These are phyloP conservation scores for Seira sanloemensis DNA, from an alignment of 2,888 invertebrate species.

Conservation along the genomic window DNA sequence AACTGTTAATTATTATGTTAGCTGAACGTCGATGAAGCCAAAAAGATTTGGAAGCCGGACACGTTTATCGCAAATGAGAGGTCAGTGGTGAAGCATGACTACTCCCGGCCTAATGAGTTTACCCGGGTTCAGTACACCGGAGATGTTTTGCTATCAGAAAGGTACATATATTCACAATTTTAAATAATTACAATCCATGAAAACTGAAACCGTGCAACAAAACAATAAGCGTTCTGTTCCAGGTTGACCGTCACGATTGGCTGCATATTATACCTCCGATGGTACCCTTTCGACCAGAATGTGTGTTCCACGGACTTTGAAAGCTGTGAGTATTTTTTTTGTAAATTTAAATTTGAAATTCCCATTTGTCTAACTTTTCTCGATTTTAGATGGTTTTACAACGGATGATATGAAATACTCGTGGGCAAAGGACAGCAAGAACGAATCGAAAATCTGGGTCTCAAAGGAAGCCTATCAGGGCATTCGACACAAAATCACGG, in stretches of 20 bases:
- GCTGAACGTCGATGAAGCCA: constrained; percentile 55
- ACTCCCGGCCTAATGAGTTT: constrained; percentile 53
- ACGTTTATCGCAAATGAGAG: constrained; percentile 64
- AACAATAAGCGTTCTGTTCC: constrained; percentile 70
- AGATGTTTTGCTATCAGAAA: constrained; percentile 48
- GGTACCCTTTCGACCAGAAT: constrained; percentile 97
- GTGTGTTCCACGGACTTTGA: constrained; percentile 96
- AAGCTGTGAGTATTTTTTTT: constrained; percentile 98
- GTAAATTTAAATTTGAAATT: too few species aligned
- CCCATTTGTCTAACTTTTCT: too few species aligned
- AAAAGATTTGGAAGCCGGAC: constrained; percentile 65
- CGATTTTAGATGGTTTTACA: too few species aligned
- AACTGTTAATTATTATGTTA: constrained; percentile 24
- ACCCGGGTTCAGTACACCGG: constrained; percentile 55
- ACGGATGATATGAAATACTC: too few species aligned
- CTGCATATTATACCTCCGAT: constrained; percentile 96
- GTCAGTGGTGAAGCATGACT: constrained; percentile 32
- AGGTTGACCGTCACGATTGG: constrained; percentile 96
- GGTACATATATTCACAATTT: constrained; percentile 7
- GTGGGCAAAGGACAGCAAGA: constrained; percentile 17
- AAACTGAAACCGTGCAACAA: background rate
- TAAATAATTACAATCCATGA: background rate
- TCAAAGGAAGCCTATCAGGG: constrained; percentile 45
- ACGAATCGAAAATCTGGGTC: constrained; percentile 37
- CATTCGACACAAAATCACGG: constrained; percentile 48